Conservation (phyloP, 2,113 vertebrate genomes). For the Psilopsiagon aurifrons region DNA sequence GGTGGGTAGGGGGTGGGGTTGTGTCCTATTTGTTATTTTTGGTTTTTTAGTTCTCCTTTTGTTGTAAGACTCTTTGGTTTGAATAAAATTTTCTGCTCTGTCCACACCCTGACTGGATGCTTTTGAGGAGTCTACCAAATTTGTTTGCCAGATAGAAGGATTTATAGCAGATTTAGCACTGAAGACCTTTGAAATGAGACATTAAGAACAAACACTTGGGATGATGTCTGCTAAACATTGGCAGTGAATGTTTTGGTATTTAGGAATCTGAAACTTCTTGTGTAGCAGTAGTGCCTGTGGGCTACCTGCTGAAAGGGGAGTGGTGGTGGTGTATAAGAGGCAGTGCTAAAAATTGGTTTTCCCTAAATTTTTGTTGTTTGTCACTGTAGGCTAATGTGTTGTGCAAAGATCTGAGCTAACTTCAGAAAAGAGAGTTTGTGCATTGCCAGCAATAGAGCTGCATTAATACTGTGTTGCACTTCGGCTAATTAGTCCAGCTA, state of each 20-base stretch:
- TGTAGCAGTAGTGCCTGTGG: not conserved
- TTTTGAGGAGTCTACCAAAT: not conserved
- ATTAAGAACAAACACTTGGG: not conserved
- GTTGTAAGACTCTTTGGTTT: not conserved
- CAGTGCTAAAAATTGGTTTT: not conserved
- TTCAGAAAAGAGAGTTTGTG: not conserved
- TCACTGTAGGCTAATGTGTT: not conserved
- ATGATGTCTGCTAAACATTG: not conserved
- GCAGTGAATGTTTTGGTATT: not conserved
- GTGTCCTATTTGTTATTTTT: not conserved
- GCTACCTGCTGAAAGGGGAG: not conserved
- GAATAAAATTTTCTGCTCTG: not conserved
- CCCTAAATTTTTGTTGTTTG: not conserved
- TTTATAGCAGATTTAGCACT: not conserved
- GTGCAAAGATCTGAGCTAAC: not conserved
- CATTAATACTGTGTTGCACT: not conserved
- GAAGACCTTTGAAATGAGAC: not conserved
- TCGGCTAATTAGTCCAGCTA: not conserved
- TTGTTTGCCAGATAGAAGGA: not conserved
- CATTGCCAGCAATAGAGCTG: not conserved
- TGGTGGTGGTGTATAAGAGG: too few relatives aligned
- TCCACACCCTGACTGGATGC: not conserved
- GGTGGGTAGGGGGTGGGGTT: not conserved
- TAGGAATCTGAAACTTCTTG: not conserved
- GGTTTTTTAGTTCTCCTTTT: not conserved